These are phyloP conservation scores for Paralinhomoeus sp. DNA, from an alignment of 2,888 invertebrate genomes.

Conservation along the genomic window DNA sequence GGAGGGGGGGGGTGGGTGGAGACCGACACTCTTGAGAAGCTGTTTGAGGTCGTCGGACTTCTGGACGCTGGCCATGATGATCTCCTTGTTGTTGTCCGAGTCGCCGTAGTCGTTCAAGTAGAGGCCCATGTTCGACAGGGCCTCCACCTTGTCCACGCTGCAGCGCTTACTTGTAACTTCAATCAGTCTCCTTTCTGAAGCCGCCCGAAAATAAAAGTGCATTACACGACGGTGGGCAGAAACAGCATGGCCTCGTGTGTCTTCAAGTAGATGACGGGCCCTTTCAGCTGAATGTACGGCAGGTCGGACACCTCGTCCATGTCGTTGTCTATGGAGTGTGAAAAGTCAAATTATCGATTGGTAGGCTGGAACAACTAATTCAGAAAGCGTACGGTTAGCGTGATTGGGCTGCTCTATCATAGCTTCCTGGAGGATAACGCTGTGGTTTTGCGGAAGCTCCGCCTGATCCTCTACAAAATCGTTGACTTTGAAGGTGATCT, in stretches of 20 bases:
- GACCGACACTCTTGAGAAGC: slow-evolving; percentile 78
- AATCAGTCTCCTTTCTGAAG: too few species aligned
- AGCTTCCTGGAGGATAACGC: too few species aligned
- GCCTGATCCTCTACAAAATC: slow-evolving; percentile 27
- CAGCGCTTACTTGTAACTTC: too few species aligned
- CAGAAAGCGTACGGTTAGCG: neutral
- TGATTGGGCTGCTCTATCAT: neutral
- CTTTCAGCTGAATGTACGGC: slow-evolving; percentile 11
- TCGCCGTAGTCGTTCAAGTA: slow-evolving; percentile 95
- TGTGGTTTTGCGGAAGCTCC: slow-evolving; percentile 33
- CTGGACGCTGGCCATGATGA: slow-evolving; percentile 69
- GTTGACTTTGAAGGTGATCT: slow-evolving; percentile 3
- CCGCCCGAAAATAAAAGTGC: too few species aligned
- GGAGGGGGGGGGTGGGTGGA: too few species aligned
- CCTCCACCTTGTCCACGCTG: slow-evolving; percentile 65
- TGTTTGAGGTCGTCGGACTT: slow-evolving; percentile 86
- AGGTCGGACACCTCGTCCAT: too few species aligned
- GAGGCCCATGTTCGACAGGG: slow-evolving; percentile 67
- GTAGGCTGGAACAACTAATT: neutral
- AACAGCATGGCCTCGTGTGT: slow-evolving; percentile 12
- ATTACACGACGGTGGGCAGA: slow-evolving; percentile 15
- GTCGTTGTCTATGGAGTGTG: too few species aligned
- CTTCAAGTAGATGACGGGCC: slow-evolving; percentile 13
- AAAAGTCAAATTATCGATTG: too few species aligned
- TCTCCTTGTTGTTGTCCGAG: slow-evolving; percentile 81